These are phyloP conservation scores for Galagoides demidoff DNA, from an alignment of 2,797 vertebrate genomes.

Conservation along the genomic window DNA sequence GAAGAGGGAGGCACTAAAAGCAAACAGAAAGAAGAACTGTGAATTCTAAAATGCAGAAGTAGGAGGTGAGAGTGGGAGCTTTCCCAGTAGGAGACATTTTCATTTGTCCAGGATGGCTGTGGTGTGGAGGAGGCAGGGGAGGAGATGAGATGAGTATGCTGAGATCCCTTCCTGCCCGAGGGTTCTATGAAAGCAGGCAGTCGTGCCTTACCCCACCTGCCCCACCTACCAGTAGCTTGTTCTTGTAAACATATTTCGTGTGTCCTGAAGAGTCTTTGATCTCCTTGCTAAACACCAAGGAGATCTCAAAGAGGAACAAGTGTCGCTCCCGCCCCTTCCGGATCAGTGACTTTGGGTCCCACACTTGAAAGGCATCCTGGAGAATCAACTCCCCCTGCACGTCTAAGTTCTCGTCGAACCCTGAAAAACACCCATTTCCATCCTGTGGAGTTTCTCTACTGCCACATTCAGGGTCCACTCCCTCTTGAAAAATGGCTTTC, in stretches of 20 bases:
- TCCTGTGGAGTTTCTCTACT: not conserved
- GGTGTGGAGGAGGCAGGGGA: not conserved
- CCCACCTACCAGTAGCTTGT: slow-evolving; percentile 95
- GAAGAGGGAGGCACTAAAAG: slow-evolving; percentile 55
- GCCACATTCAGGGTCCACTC: not conserved
- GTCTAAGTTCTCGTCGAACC: slow-evolving; percentile 98
- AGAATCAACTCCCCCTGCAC: slow-evolving; percentile 98
- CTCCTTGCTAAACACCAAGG: slow-evolving; percentile 98
- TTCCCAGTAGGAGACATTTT: slow-evolving; percentile 46
- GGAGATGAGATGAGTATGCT: not conserved
- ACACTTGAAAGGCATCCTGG: slow-evolving; percentile 99
- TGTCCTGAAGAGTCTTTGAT: slow-evolving; percentile 98
- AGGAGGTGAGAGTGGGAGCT: slow-evolving; percentile 7
- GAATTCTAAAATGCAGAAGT: slow-evolving; percentile 26
- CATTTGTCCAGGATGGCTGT: slow-evolving; percentile 57
- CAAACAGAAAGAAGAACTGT: slow-evolving; percentile 54
- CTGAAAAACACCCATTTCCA: slow-evolving; percentile 85
- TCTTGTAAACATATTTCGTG: slow-evolving; percentile 99
- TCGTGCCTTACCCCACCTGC: slow-evolving; percentile 41
- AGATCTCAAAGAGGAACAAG: slow-evolving; percentile 99
- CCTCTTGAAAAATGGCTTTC: not conserved
- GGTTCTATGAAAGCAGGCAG: slow-evolving; percentile 20
- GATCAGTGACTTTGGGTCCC: slow-evolving; percentile 98
- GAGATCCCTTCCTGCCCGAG: slow-evolving; percentile 57
- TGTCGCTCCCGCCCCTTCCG: slow-evolving; percentile 97